Evolutionary conservation across 2,888 invertebrate genomes (phyloP), one percentile per base, ranked within the genome.

Genomic region (Hyalella azteca): DNA sequence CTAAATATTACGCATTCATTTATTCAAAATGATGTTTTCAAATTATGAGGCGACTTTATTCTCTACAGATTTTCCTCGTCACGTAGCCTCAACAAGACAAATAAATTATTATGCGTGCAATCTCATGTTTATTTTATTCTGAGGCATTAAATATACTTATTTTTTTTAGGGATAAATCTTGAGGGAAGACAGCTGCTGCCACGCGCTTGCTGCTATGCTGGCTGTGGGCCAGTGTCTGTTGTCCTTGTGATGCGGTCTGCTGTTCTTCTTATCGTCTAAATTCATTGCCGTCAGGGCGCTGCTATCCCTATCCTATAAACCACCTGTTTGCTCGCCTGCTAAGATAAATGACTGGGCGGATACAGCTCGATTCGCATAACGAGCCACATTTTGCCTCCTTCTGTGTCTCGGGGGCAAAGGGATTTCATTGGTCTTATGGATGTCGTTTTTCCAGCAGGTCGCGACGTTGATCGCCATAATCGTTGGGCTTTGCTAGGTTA

Each of bases 191-290:
- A 5, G 54, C 54, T 54, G 26, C 54, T 13, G 22, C 50, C 59
- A 26, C 26, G 66, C 36, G 39, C 66, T 66, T 66, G 66, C 66
- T 66, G 66, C 66, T 66, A 66, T 66, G 66, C 66, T 66, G 66
- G 66, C 66, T 19, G 36, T 1, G 13, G 32, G 66, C 66, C 66
- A 66, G 36, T 4, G 49, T 2, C 36, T 36, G 36, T 29, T 19
- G 3, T 11, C 36, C 36, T 36, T 7, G 66, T 36, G 54, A 9
- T 3, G 54, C 66, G 19, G 5, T 22, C 9, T n/a, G 26, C 26
- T 54, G 26, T 26, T 26, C 54, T 22, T 50, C 19, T 3, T n/a
- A n/a, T 50, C 7, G 1, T 50, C 50, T 19, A 50, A 7, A 7
- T 50, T 50, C 50, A 19, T 3, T 45, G 1, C 3, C 13, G 3